Base-by-base conservation (phyloP, 2,113 vertebrate genomes). In the Oreotrochilus melanogaster region DNA sequence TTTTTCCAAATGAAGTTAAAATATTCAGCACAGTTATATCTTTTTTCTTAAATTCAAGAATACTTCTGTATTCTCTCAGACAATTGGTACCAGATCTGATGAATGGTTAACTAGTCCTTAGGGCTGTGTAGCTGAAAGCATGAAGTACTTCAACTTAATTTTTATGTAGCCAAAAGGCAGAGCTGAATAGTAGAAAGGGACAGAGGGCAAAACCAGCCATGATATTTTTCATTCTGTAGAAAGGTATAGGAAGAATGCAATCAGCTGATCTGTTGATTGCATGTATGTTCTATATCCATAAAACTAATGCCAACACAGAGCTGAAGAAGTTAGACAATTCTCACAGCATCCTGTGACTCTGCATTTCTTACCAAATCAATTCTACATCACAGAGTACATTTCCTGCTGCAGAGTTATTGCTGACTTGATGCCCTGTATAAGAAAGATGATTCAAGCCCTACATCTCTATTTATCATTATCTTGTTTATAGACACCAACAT, bases 91-190 rank as follows among this genome's bases (percentile, higher is more conserved):
- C 25, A 37, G 19, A 42, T 74, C 43, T 58, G 33, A 65, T 69
- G 89, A 53, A 83, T 75, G 23, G 39, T n/a, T 65, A 27, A 4
- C 51, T 35, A 85, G 70, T 11, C 5, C 31, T 57, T 72, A 31
- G 23, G 24, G 31, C 45, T 69, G 30, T 43, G 27, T 18, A 92
- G 22, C 54, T 37, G 57, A 74, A 66, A 86, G n/a, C 30, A 31
- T 51, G 23, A 42, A 64, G 19, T 47, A 33, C 67, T 93, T 47
- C 39, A 82, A 12, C 24, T 7, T n/a, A 48, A 12, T 75, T 91
- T 85, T 81, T 86, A 28, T 3, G 0, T 27, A 57, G 58, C 6
- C 5, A 72, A 65, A 0, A 0, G 35, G 8, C 21, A 88, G 8
- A 58, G n/a, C 28, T 48, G 64, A 85, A 66, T 8, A 87, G 19